Conservation (phyloP, 2,888 invertebrate species). For the Zele albiditarsus region DNA sequence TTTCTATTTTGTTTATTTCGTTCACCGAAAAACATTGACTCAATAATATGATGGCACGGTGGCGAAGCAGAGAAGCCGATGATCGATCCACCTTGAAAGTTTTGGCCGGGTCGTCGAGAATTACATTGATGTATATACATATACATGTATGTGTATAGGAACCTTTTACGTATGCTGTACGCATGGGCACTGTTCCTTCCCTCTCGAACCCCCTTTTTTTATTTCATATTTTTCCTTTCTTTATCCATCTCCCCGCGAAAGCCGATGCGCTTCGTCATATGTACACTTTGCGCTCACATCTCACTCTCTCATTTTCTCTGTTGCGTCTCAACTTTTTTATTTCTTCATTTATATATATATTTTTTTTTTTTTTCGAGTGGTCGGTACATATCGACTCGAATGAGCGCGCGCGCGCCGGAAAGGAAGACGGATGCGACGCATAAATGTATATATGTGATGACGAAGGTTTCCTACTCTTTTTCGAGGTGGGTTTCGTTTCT, state of each 20-base stretch:
- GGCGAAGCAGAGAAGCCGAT: constrained; percentile 31
- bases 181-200: constrained; percentile 50
- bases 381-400: not conserved
- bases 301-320: constrained; percentile 15
- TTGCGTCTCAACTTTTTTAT: constrained; percentile 24
- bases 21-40: not conserved
- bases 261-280: not conserved
- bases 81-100: constrained; percentile 49
- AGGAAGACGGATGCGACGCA: constrained; percentile 28
- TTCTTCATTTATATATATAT: not conserved
- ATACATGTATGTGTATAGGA: constrained; percentile 18
- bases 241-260: constrained; percentile 24
- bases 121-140: constrained; percentile 31
- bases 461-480: constrained; percentile 22
- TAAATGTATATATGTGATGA: constrained; percentile 30
- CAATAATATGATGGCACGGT: not conserved
- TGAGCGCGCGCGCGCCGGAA: not conserved
- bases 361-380: constrained; percentile 11
- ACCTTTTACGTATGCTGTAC: constrained; percentile 61
- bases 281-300: not conserved
- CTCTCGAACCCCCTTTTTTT: constrained; percentile 5
- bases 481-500: constrained; percentile 25
- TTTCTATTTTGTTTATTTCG: not conserved
- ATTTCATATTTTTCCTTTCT: not conserved
- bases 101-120: constrained; percentile 28